Evolutionary conservation across 2,888 invertebrate species (phyloP), one percentile per base, ranked within the genome.

Genomic region (Drosophila testacea): DNA sequence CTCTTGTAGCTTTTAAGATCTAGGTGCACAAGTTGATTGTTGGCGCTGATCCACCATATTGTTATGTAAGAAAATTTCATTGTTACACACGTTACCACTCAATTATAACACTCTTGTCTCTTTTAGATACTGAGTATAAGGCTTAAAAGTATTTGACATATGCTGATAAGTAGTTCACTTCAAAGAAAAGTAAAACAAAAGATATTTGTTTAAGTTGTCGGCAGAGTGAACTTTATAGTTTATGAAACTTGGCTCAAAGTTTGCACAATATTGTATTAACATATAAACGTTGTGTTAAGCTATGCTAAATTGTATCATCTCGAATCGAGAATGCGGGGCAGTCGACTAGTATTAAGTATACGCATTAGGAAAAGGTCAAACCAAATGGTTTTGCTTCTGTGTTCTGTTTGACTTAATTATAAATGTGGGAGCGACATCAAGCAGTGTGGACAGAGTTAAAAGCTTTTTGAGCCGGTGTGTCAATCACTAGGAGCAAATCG

Each of bases 401-500:
- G 16, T 46, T 16, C 38, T 54, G 30, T 38, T 28, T 34, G 46
- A 41, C 55, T 61, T 69, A 60, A 51, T 69, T 56, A 38, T 47
- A 69, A 61, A 44, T 65, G 50, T 32, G 39, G 34, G 6, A 51
- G 9, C 11, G 6, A 34, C 22, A 46, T 27, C 27, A 36, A 34
- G 44, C 42, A 27, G 13, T 56, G 44, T 46, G 28, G 34, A 46
- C 16, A 22, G 46, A 32, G 30, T 27, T 54, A 55, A 63, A 56
- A 36, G 56, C 48, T 10, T 55, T 41, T 16, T 22, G 11, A 30
- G 46, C 27, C 27, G 7, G 46, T 9, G 7, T 9, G 32, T 54
- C 62, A 47, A 47, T 55, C 47, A 41, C 41, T 86, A 86, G 34
- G 76, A 77, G 72, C 85, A 85, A 27, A 57, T 13, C 22, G 69